Conservation (phyloP, 2,888 invertebrate genomes). For the Melangyna quadrimaculata region DNA sequence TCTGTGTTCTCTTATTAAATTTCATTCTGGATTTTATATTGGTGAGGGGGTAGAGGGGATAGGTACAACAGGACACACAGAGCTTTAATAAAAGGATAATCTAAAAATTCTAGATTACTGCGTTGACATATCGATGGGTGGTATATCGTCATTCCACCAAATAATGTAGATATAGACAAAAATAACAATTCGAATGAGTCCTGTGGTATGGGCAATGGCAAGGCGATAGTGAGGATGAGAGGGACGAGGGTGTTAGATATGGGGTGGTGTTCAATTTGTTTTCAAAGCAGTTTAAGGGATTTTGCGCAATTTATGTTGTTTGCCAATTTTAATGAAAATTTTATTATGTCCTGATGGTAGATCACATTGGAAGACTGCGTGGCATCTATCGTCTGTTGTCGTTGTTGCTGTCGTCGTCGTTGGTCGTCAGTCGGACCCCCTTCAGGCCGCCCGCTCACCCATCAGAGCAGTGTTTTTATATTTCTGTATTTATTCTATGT, state of each 20-base stretch:
- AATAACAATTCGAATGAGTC: slow-evolving; percentile 28
- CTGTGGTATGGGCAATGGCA: neutral
- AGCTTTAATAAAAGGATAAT: slow-evolving; percentile 60
- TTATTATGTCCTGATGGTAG: slow-evolving; percentile 72
- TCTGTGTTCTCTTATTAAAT: slow-evolving; percentile 58
- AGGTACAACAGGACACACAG: neutral
- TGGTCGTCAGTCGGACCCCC: slow-evolving; percentile 8
- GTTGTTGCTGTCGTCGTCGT: neutral
- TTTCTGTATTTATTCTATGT: slow-evolving; percentile 51
- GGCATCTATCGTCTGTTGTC: slow-evolving; percentile 1
- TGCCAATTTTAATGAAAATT: slow-evolving; percentile 75
- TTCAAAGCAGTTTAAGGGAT: slow-evolving; percentile 75
- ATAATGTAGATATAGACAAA: neutral
- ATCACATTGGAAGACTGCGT: slow-evolving; percentile 54
- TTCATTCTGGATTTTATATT: neutral
- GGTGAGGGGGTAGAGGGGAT: neutral
- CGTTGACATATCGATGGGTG: slow-evolving; percentile 67
- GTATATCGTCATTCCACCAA: slow-evolving; percentile 35
- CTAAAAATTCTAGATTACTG: slow-evolving; percentile 70
- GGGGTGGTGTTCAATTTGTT: slow-evolving; percentile 73
- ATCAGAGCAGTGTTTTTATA: neutral
- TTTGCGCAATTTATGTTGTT: slow-evolving; percentile 75
- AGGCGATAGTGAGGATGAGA: neutral
- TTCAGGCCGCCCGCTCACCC: neutral
- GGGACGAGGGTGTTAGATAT: neutral